A percentile compares a stretch with the other conserved stretches of the same genome.
phyloP scores from a whole-genome alignment of 2,888 invertebrate genomes.

The Dimorphilus gyrociliatus region DNA sequence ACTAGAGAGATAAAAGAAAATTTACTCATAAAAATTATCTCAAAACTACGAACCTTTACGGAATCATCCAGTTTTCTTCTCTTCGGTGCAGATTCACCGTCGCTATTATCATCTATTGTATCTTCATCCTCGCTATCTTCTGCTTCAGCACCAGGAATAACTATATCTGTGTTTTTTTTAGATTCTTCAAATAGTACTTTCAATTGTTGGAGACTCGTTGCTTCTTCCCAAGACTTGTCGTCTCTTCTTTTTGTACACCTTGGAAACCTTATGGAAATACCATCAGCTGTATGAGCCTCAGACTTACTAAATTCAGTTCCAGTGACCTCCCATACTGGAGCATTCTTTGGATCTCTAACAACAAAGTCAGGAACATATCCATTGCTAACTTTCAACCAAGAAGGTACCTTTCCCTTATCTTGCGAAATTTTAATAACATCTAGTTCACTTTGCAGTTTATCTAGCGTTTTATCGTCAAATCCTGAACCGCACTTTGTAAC shows the following conservation, averaged over 20 bases:
- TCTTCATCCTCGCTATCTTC: too few relatives aligned
- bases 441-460: conserved; percentile 50
- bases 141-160: too few relatives aligned
- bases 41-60: too few relatives aligned
- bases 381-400: conserved; percentile 65
- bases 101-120: too few relatives aligned
- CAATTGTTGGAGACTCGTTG: conserved; percentile 50
- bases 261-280: conserved; percentile 83
- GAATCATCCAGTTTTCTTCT: too few relatives aligned
- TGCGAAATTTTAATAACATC: conserved; percentile 56
- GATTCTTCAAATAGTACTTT: conserved; percentile 17
- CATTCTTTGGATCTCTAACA: conserved; percentile 55
- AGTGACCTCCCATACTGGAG: conserved; percentile 85
- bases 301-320: conserved; percentile 48
- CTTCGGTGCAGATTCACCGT: too few relatives aligned
- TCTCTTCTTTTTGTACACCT: conserved; percentile 55
- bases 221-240: conserved; percentile 69
- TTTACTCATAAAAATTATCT: too few relatives aligned
- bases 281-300: conserved; percentile 68
- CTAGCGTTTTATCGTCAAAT: conserved; percentile 68
- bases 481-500: conserved; percentile 67
- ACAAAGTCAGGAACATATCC: conserved; percentile 76
- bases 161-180: not conserved
- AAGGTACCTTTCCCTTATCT: conserved; percentile 52
- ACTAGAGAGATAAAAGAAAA: too few relatives aligned